Evolutionary conservation across 1,140 invertebrate species (phyloP), one percentile per base, ranked within the genome.

Genomic region (Mercenaria mercenaria): DNA sequence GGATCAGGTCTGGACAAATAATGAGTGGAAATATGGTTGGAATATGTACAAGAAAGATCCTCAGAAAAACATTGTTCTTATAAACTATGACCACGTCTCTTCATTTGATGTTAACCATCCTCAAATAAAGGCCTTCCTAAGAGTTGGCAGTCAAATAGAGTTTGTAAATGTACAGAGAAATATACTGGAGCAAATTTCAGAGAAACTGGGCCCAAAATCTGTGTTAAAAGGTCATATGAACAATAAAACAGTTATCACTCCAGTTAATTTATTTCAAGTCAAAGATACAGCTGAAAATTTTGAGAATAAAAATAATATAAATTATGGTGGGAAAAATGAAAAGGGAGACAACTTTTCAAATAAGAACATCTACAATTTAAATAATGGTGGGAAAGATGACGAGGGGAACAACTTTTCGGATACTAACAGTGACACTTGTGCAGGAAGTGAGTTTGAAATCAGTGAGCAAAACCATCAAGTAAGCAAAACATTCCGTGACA

Each of bases 21-120:
- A 47, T 32, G 67, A 74, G 37, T 85, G 83, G 83, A 85, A 85
- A 39, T 85, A 74, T 39, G 83, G 59, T 6, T 85, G 83, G 83
- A 15, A 52, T 74, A 47, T 29, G 0, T 85, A 69, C 64, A 50
- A 20, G n/a, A 13, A 2, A 50, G 39, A 50, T 39, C 26, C 52
- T 13, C 18, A 6, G 10, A 85, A 85, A 56, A 85, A 69, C 29
- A 69, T 85, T 34, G 43, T 85, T 39, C 32, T 85, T 34, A 26
- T 85, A 23, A 85, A 85, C 34, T 85, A 74, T 56, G 83, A 85
- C 37, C 50, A 74, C 47, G n/a, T 85, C 4, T 32, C 83, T 37
- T 52, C 83, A 23, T 85, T 52, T 39, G 64, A 85, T 74, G 83
- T 85, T 26, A 4, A 52, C n/a, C 39, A 72, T 56, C 39, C 8